phyloP scores from a whole-genome alignment of 2,888 invertebrate species.

The Torymus tubicola region DNA sequence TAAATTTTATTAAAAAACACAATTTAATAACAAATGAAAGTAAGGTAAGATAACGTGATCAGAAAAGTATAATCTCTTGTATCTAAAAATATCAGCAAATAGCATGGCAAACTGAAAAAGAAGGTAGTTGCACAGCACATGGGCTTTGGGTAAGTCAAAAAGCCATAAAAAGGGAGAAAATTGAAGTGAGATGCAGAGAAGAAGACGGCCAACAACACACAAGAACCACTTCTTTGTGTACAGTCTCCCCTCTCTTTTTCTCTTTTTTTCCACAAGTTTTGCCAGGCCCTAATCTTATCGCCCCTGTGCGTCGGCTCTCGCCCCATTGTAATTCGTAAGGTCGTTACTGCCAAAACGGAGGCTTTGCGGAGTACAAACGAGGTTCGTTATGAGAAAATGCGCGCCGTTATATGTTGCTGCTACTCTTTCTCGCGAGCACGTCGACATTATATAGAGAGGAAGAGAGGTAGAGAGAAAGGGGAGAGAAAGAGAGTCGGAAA shows the following conservation, averaged over 20 bases:
- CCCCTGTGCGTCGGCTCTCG: not conserved
- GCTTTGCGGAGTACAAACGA: slow-evolving; percentile 42
- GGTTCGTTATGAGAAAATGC: slow-evolving; percentile 52
- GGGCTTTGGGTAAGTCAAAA: not conserved
- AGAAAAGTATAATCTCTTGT: too few species aligned
- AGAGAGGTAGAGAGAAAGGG: not conserved
- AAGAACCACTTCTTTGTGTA: not conserved
- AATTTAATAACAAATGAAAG: too few species aligned
- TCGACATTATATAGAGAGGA: not conserved
- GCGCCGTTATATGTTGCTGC: not conserved
- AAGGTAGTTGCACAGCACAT: not conserved
- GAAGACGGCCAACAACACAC: not conserved
- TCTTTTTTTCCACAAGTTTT: slow-evolving; percentile 2
- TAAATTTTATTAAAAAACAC: too few species aligned
- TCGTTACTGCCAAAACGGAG: slow-evolving; percentile 50
- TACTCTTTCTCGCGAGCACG: not conserved
- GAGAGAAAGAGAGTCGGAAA: slow-evolving; percentile 5
- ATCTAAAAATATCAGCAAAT: too few species aligned
- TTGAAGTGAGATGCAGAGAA: slow-evolving; percentile 22
- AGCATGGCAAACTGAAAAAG: not conserved
- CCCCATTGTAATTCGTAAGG: slow-evolving; percentile 45
- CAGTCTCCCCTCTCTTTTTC: not conserved
- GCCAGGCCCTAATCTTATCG: slow-evolving; percentile 46
- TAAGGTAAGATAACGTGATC: too few species aligned
- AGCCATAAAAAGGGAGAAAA: slow-evolving; percentile 22